Conservation (phyloP, 2,113 vertebrate species). For the Siniperca knerii region DNA sequence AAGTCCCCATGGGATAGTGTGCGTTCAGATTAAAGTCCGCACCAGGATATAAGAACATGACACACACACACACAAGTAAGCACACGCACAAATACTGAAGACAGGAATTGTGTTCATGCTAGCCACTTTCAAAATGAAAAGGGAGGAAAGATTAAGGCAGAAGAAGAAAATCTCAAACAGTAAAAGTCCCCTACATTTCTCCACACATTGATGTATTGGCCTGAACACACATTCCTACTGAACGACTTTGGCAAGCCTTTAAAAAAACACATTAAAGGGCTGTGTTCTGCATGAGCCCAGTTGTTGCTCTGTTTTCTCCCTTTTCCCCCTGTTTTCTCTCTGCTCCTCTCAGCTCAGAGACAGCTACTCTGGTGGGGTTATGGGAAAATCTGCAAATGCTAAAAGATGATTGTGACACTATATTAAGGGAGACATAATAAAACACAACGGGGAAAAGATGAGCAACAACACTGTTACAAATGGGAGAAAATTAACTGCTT, state of each 20-base stretch:
- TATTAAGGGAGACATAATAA: slow-evolving; percentile 30
- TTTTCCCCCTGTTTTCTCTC: slow-evolving; percentile 36
- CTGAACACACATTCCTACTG: slow-evolving; percentile 75
- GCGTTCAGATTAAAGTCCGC: too few species aligned
- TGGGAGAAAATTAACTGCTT: not conserved
- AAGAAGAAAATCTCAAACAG: slow-evolving; percentile 40
- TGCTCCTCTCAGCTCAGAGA: slow-evolving; percentile 29
- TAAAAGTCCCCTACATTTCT: slow-evolving; percentile 61
- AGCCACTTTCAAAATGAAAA: slow-evolving; percentile 31
- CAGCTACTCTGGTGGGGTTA: slow-evolving; percentile 33
- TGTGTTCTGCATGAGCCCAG: slow-evolving; percentile 73
- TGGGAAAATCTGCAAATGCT: slow-evolving; percentile 43
- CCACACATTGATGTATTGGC: slow-evolving; percentile 72
- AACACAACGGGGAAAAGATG: slow-evolving; percentile 12
- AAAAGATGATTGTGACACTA: slow-evolving; percentile 34
- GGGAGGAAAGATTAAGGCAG: slow-evolving; percentile 25
- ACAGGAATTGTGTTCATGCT: slow-evolving; percentile 25
- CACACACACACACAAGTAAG: not conserved
- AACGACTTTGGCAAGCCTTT: slow-evolving; percentile 80
- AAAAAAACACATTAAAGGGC: slow-evolving; percentile 78
- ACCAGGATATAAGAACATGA: too few species aligned
- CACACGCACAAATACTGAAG: not conserved
- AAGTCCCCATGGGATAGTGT: too few species aligned
- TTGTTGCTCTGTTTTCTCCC: slow-evolving; percentile 65
- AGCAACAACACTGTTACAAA: not conserved